Conservation (phyloP, 2,113 vertebrate genomes). For the Asarcornis scutulata region DNA sequence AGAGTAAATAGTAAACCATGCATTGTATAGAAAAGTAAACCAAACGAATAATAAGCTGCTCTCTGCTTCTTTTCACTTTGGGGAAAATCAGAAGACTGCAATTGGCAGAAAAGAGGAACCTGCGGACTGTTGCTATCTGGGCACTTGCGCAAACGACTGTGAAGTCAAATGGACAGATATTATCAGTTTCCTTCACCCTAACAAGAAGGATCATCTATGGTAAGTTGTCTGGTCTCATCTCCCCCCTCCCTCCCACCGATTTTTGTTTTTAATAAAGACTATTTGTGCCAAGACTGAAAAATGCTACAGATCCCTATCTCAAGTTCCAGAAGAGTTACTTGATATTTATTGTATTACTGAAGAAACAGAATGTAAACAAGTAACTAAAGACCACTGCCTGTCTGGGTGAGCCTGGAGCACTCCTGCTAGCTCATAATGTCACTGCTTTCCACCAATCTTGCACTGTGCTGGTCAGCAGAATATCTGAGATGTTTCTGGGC, state of each 20-base stretch:
- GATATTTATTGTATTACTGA: conserved; percentile 65
- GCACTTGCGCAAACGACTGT: background rate
- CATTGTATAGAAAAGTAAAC: background rate
- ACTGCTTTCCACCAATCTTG: background rate
- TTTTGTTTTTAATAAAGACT: conserved; percentile 50
- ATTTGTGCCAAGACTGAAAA: conserved; percentile 55
- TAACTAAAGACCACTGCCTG: conserved; percentile 34
- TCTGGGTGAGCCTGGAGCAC: conserved; percentile 1
- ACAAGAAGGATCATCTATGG: background rate
- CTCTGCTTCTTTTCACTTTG: background rate
- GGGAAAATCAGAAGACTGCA: background rate
- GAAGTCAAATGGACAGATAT: background rate
- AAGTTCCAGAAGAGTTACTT: conserved; percentile 52
- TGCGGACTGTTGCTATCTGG: background rate
- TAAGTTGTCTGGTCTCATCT: background rate
- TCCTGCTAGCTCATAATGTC: background rate
- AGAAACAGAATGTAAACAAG: conserved; percentile 66
- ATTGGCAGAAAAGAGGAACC: background rate
- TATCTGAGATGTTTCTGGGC: background rate
- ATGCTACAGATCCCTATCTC: conserved; percentile 57
- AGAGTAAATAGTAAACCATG: background rate
- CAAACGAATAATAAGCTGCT: background rate
- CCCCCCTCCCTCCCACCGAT: background rate
- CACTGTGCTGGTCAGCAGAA: background rate
- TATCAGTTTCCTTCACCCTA: background rate